Evolutionary conservation across 2,113 vertebrate species (phyloP), one percentile per base, ranked within the genome.

Genomic region (Pachycephala philippinensis): DNA sequence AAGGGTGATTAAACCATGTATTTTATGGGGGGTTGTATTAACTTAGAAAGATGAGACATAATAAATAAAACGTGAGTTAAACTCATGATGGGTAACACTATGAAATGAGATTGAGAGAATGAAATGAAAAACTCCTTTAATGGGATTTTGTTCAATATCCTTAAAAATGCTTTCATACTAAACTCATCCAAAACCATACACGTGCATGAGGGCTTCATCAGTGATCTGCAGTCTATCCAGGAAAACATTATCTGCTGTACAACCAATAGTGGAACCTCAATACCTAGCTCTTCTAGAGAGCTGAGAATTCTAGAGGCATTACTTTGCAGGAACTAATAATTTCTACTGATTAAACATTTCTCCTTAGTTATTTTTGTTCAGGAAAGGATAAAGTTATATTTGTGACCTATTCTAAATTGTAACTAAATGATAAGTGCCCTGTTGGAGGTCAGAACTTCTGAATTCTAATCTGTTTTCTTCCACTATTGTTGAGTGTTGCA

Each of bases 401-500:
- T 78, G 26, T 59, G 31, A 85, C 31, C 16, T 60, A 22, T 53
- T 61, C 8, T 54, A 53, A 81, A 2, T n/a, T 84, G 9, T 39
- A 84, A 78, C 7, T 52, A 22, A 78, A 84, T 13, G 16, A 60
- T 35, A 16, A 42, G 20, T 74, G 22, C 14, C 39, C 53, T 70
- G 5, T 18, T 75, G 52, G 64, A 84, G 50, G 54, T 33, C 64
- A 89, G 47, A 81, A 69, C 5, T 53, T 75, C 65, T 44, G 40
- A 89, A 64, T 75, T 59, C 27, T 69, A 54, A 24, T 68, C 44
- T 89, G 15, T 13, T 24, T 66, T 65, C 50, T 74, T 68, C 31
- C 13, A 68, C n/a, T 1, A 1, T 33, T 61, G 30, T 18, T 74
- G 31, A 87, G 3, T 0, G 0, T 22, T 68, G 52, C 39, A n/a